A percentile compares a stretch with the other conserved stretches of the same genome.
phyloP scores from a whole-genome alignment of 2,888 invertebrate genomes.

The Nemurella pictetii region DNA sequence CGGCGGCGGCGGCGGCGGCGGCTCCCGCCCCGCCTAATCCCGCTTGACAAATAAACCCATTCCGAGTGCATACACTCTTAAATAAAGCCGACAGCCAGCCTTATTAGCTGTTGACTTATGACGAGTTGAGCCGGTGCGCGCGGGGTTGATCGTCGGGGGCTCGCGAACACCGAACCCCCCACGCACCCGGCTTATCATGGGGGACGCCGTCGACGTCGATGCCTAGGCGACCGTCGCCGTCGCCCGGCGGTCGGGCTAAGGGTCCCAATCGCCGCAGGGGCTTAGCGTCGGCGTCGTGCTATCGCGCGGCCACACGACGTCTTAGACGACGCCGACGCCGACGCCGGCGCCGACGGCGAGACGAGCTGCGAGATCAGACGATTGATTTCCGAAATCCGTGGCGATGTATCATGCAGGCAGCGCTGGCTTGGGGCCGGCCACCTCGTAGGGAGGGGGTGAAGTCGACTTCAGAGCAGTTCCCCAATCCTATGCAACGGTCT shows the following conservation, averaged over 20 bases:
- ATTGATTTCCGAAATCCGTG: constrained; percentile 21
- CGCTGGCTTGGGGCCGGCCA: too few species aligned
- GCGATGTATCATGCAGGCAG: too few species aligned
- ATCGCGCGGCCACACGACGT: constrained; percentile 6
- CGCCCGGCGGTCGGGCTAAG: not conserved
- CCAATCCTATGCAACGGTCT: too few species aligned
- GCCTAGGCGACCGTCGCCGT: not conserved
- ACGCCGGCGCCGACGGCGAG: not conserved
- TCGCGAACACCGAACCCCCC: too few species aligned
- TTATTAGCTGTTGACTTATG: constrained; percentile 8
- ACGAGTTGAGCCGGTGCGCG: not conserved
- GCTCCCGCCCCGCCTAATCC: not conserved
- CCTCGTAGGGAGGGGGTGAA: too few species aligned
- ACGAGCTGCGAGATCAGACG: not conserved
- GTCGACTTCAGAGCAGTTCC: too few species aligned
- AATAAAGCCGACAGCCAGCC: not conserved
- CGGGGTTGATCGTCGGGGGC: not conserved
- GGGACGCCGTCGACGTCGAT: not conserved
- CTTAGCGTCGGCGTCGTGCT: not conserved
- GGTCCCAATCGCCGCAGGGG: not conserved
- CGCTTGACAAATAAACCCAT: not conserved
- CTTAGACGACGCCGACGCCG: not conserved
- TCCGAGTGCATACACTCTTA: not conserved
- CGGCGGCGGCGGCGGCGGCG: not conserved
- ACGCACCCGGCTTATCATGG: not conserved